These are phyloP conservation scores for Drosophila suboccidentalis DNA, from an alignment of 2,888 invertebrate species.

Conservation along the genomic window DNA sequence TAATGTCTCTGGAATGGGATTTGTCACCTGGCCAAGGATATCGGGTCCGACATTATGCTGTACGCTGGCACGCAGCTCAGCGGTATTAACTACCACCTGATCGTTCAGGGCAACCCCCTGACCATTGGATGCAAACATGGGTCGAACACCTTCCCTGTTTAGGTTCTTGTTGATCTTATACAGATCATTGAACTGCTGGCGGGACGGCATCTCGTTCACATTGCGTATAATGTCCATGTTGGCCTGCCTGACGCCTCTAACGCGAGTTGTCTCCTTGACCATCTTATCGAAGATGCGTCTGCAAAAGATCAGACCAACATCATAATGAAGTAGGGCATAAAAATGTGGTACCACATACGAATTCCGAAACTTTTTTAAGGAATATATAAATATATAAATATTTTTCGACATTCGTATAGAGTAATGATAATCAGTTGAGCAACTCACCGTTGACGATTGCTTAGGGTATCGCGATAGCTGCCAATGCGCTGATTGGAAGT, in stretches of 20 bases:
- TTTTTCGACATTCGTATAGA: no score
- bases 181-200: slow-evolving; percentile 82
- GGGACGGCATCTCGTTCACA: slow-evolving; percentile 80
- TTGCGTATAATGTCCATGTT: slow-evolving; percentile 82
- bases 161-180: slow-evolving; percentile 77
- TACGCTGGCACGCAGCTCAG: slow-evolving; percentile 74
- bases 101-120: slow-evolving; percentile 77
- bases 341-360: no score
- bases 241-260: slow-evolving; percentile 66
- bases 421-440: neutral
- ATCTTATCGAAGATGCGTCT: slow-evolving; percentile 82
- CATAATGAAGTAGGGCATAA: no score
- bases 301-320: slow-evolving; percentile 1
- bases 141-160: slow-evolving; percentile 70
- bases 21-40: slow-evolving; percentile 68
- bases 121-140: slow-evolving; percentile 73
- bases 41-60: slow-evolving; percentile 79
- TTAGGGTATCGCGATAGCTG: slow-evolving; percentile 72
- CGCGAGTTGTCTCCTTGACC: slow-evolving; percentile 78
- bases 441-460: slow-evolving; percentile 79
- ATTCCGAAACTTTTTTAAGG: no score
- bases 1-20: slow-evolving; percentile 65
- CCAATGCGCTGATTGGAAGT: slow-evolving; percentile 65
- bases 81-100: slow-evolving; percentile 69
- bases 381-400: no score